A percentile compares a stretch with the other conserved stretches of the same genome.
phyloP scores from a whole-genome alignment of 30 jellyfish, hydroid and myxozoan genomes.

The Aurelia aurita region DNA sequence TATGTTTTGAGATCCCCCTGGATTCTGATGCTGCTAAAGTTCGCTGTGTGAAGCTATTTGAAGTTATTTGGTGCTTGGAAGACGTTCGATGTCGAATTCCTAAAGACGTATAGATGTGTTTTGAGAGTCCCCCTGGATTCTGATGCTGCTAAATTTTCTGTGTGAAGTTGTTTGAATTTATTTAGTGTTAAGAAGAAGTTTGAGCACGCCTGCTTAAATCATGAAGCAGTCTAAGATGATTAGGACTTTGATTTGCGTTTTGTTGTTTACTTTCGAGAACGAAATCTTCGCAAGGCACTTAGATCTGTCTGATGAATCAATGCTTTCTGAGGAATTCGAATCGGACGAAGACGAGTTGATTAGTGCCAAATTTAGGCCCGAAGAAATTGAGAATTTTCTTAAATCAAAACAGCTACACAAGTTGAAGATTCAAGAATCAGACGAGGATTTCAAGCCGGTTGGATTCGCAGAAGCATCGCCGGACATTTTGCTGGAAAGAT shows the following conservation, averaged over 20 bases:
- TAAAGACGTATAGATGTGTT: too few relatives aligned
- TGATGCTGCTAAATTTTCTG: too few relatives aligned
- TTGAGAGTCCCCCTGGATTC: too few relatives aligned
- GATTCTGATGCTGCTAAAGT: too few relatives aligned
- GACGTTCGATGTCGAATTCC: too few relatives aligned
- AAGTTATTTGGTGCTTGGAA: too few relatives aligned
- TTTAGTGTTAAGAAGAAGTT: too few relatives aligned
- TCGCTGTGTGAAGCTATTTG: too few relatives aligned
- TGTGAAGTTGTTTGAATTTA: too few relatives aligned
- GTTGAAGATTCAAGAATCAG: background rate
- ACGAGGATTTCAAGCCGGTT: background rate
- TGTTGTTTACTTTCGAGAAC: background rate
- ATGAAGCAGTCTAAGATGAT: too few relatives aligned
- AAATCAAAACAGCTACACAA: background rate
- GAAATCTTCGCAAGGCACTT: background rate
- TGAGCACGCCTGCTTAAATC: too few relatives aligned
- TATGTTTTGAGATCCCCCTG: too few relatives aligned
- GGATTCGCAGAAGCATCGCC: conserved; percentile 62
- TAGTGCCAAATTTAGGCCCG: conserved; percentile 48
- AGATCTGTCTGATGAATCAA: background rate
- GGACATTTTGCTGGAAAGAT: conserved; percentile 57
- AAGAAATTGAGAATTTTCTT: background rate
- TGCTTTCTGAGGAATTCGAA: background rate
- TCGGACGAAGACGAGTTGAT: conserved; percentile 29
- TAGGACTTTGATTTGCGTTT: background rate